These are phyloP conservation scores for Scomber colias DNA, from an alignment of 2,113 vertebrate species.

Conservation along the genomic window DNA sequence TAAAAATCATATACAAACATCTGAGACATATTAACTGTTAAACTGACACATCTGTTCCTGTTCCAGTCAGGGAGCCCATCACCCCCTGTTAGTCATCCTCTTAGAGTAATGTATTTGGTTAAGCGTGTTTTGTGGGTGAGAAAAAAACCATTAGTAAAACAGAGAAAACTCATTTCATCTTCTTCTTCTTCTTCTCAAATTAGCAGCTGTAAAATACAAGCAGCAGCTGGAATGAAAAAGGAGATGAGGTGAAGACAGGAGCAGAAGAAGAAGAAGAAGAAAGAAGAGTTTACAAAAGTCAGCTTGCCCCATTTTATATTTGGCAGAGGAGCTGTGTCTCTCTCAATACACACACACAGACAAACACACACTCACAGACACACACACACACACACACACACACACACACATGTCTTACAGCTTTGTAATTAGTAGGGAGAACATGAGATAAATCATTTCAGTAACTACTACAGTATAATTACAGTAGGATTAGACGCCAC, in stretches of 20 bases:
- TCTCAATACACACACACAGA: neutral
- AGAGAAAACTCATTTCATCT: neutral
- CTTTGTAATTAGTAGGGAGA: constrained; percentile 61
- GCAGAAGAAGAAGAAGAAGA: constrained; percentile 12
- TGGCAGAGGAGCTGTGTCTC: neutral
- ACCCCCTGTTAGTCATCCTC: neutral
- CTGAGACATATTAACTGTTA: too few relatives aligned
- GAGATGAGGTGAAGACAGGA: neutral
- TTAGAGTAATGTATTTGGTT: neutral
- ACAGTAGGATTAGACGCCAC: constrained; percentile 46
- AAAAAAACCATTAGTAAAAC: neutral
- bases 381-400: neutral
- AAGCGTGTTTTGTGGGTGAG: neutral
- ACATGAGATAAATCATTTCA: constrained; percentile 46
- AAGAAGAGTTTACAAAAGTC: constrained; percentile 24
- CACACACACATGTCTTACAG: constrained; percentile 11
- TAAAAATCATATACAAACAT: too few relatives aligned
- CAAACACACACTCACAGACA: neutral
- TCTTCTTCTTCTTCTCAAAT: neutral
- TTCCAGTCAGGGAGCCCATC: too few relatives aligned
- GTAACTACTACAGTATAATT: constrained; percentile 50
- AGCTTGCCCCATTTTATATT: neutral
- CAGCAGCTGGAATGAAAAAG: neutral
- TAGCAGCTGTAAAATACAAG: neutral
- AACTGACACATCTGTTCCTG: too few relatives aligned